Evolutionary conservation across 2,113 vertebrate genomes (phyloP), one percentile per base, ranked within the genome.

Genomic region (Colistium nudipinnis): DNA sequence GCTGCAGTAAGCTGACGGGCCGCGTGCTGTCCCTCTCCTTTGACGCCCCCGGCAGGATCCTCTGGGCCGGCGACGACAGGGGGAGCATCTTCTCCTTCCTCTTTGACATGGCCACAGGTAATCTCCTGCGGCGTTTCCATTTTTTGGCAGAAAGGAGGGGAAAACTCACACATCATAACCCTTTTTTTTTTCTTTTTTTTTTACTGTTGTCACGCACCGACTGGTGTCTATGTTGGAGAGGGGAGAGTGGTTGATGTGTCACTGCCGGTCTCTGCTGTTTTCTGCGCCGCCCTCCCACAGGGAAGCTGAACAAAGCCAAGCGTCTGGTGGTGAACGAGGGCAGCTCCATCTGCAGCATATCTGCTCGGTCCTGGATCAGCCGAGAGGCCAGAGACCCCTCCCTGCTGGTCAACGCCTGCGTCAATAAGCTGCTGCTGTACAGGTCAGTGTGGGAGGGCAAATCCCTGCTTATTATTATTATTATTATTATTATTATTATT

Each of bases 51-150:
- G 96, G 96, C 51, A 93, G 90, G 41, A 94, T 98, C 76, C 94
- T 98, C 3, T 98, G 96, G 96, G 96, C 96, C 0, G 96, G 96
- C 0, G 96, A 98, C 13, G 96, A 98, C 85, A 89, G 94, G 0
- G 96, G 97, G 31, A 96, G 95, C 70, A 93, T 98, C 68, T 96
- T 96, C 82, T 97, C 96, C 31, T 98, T 98, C 91, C 94, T 98
- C 47, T 98, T 98, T 5, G 96, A 98, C 87, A 96, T 97, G 91
- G 95, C 94, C 61, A 98, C 96, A 74, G 96, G 95, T 97, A 90
- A 12, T 11, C 41, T 62, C 30, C n/a, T n/a, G n/a, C n/a, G n/a
- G n/a, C n/a, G n/a, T n/a, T n/a, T n/a, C n/a, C n/a, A n/a, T n/a
- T 22, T 51, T 62, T 41, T 44, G 11, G 31, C 47, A 43, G 28